These are phyloP conservation scores for Crocodylus rhombifer DNA, from an alignment of 2,797 vertebrate species.

Conservation along the genomic window DNA sequence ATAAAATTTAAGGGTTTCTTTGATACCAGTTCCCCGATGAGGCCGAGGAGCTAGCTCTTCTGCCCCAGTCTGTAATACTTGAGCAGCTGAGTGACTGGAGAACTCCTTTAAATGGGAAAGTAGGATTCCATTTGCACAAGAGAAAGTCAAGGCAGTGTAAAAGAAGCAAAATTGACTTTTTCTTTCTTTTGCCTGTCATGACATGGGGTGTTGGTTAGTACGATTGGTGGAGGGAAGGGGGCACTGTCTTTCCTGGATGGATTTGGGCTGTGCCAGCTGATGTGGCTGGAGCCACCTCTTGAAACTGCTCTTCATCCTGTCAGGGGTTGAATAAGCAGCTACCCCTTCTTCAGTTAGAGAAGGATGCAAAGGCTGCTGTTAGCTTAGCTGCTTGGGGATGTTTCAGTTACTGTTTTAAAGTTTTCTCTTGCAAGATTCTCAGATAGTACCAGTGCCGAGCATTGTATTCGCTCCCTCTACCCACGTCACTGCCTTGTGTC, in stretches of 20 bases:
- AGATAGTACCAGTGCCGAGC: neutral
- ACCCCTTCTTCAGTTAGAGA: neutral
- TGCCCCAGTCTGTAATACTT: neutral
- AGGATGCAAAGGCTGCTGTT: neutral
- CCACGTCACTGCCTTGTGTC: neutral
- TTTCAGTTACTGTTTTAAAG: neutral
- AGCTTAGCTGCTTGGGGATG: neutral
- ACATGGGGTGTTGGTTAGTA: neutral
- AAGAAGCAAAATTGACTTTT: fast-evolving
- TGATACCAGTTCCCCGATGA: no score
- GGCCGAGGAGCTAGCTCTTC: no score
- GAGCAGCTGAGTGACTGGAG: neutral
- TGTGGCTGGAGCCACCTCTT: neutral
- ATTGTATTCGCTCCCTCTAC: neutral
- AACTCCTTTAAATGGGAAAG: neutral
- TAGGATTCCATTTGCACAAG: neutral
- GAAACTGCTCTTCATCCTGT: neutral
- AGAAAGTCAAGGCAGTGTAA: neutral
- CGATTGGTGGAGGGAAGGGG: no score
- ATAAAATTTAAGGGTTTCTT: no score
- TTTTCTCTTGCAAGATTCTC: neutral
- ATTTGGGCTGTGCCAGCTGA: neutral
- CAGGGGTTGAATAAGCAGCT: neutral
- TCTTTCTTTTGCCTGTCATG: neutral
- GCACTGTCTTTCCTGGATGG: neutral